Conservation (phyloP, 53 echinoderm and acorn worm species). For the Holothuria leucospilota region DNA sequence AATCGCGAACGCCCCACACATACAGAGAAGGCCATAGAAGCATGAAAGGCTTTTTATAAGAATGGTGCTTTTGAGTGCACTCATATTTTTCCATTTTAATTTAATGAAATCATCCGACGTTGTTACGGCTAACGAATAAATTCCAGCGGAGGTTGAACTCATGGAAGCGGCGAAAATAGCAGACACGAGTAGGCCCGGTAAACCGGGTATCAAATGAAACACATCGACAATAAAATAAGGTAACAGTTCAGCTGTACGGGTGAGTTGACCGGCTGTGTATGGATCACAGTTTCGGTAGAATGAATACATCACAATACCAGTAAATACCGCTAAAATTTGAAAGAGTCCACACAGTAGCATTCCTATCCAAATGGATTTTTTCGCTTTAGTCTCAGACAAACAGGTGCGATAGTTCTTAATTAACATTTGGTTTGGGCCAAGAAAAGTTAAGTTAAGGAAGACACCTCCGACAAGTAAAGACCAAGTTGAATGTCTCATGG, state of each 20-base stretch:
- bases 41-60: constrained; percentile 29
- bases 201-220: constrained; percentile 8
- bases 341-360: constrained; percentile 25
- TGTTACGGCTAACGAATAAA: constrained; percentile 20
- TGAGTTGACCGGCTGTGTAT: constrained; percentile 3
- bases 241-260: constrained; percentile 21
- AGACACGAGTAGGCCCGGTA: constrained; percentile 16
- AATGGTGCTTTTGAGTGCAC: constrained; percentile 6
- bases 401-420: constrained; percentile 24
- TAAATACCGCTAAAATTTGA: constrained; percentile 22
- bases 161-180: constrained; percentile 38
- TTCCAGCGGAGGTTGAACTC: constrained; percentile 46
- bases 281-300: constrained; percentile 38
- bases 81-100: constrained; percentile 41
- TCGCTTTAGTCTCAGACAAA: constrained; percentile 18
- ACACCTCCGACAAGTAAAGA: constrained; percentile 30
- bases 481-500: constrained; percentile 23
- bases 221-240: constrained; percentile 48
- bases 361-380: constrained; percentile 30
- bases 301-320: constrained; percentile 31
- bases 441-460: constrained; percentile 29
- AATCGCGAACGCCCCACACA: constrained; percentile 30
- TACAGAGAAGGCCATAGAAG: constrained; percentile 39
- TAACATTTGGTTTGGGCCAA: constrained; percentile 45
- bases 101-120: constrained; percentile 28